Base-by-base conservation (phyloP, 2,113 vertebrate genomes). In the Ivindomyrus marchei region DNA sequence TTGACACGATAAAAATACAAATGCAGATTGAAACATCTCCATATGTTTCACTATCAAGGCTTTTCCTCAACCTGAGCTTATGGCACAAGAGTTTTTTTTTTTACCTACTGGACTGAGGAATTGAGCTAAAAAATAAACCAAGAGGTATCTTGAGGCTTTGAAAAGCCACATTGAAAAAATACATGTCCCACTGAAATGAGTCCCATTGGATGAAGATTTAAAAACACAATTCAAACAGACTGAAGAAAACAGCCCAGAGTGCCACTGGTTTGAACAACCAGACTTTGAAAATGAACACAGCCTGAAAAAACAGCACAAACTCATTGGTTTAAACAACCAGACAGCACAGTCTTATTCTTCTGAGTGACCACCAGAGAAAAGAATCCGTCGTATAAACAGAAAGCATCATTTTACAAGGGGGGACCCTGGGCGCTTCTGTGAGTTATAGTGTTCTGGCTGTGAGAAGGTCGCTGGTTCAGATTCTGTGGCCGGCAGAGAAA, bases 91-190 rank as follows among this genome's bases (percentile, higher is more conserved):
- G 1, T 36, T 36, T 46, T 9, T 46, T 46, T 45, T 83, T 84
- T 24, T 13, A 70, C 27, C 19, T 46, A 84, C 19, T 84, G 9
- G 36, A 39, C 36, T 83, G 42, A 42, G 36, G 31, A 84, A 45
- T 42, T 17, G 17, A 42, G 2, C 42, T 24, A 46, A 84, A 46
- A 84, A 19, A 84, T 17, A 46, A 84, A 84, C 42, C 58, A 66
- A 84, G 45, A 24, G 45, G 80, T 24, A 85, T 85, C 21, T 15
- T 36, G 31, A 36, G 15, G 31, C 13, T 17, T 39, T 80, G n/a
- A 92, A 85, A 91, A 90, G 89, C 86, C 39, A 36, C 84, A 49
- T 3, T 86, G 47, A 50, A 49, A 47, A 27, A 86, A 85, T 46
- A 27, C 24, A 27, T 46, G 46, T 47, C 10, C 4, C 84, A 50